Evolutionary conservation across 2,113 vertebrate species (phyloP).

Genomic region (Phrynocephalus versicolor): DNA sequence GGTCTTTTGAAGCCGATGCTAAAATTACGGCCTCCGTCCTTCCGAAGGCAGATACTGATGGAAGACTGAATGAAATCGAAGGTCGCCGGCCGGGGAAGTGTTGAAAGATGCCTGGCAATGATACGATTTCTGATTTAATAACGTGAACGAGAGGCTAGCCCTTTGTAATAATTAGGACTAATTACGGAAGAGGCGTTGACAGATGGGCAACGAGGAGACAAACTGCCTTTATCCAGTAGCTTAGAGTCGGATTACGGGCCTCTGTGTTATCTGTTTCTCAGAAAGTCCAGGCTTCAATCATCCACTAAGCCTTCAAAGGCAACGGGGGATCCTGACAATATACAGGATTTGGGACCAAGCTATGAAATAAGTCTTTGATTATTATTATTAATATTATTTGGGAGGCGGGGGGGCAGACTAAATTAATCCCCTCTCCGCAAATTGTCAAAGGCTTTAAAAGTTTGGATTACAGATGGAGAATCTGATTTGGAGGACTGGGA

Average conservation of each 20-base stretch:
- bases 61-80: slow-evolving; percentile 98
- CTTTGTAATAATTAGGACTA: slow-evolving; percentile 99
- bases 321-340: slow-evolving; percentile 76
- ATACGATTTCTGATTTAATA: slow-evolving; percentile 99
- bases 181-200: slow-evolving; percentile 99
- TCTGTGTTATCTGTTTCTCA: slow-evolving; percentile 94
- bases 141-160: slow-evolving; percentile 98
- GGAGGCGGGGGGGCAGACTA: slow-evolving; percentile 66
- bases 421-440: slow-evolving; percentile 81
- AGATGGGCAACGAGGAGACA: slow-evolving; percentile 97
- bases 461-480: slow-evolving; percentile 71
- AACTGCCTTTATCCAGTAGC: slow-evolving; percentile 99
- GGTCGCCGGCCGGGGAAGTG: slow-evolving; percentile 88
- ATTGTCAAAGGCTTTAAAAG: slow-evolving; percentile 74
- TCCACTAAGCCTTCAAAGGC: slow-evolving; percentile 86
- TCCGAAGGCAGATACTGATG: slow-evolving; percentile 84
- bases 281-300: slow-evolving; percentile 90
- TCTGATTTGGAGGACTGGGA: slow-evolving; percentile 56
- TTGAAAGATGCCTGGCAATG: slow-evolving; percentile 95
- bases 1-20: slow-evolving; percentile 90
- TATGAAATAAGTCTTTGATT: slow-evolving; percentile 83
- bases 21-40: slow-evolving; percentile 79
- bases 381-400: not conserved
- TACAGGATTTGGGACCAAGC: slow-evolving; percentile 77
- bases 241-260: slow-evolving; percentile 99